phyloP scores from a whole-genome alignment of 2,888 invertebrate genomes.

The Incurvaria masculella region DNA sequence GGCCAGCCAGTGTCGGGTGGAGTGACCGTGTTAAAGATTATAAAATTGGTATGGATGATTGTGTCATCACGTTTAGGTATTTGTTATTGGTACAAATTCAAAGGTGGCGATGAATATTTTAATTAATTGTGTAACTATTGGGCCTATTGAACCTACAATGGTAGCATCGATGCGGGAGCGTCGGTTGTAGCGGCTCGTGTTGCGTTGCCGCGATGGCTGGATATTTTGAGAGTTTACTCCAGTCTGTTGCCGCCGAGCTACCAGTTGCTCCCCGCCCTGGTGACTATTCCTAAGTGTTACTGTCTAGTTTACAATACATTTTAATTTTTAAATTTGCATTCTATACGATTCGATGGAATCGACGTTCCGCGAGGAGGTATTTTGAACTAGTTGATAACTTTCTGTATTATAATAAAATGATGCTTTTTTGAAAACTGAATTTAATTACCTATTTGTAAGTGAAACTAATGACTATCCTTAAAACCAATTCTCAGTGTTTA shows the following conservation, averaged over 20 bases:
- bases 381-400: constrained; percentile 38
- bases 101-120: neutral
- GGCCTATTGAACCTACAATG: neutral
- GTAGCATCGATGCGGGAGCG: neutral
- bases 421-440: constrained; percentile 54
- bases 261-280: too few relatives aligned
- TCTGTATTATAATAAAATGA: constrained; percentile 50
- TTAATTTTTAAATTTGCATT: neutral
- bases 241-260: too few relatives aligned
- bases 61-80: neutral
- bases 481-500: constrained; percentile 53
- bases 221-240: too few relatives aligned
- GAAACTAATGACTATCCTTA: constrained; percentile 52
- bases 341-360: neutral
- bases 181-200: neutral
- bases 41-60: neutral
- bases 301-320: neutral
- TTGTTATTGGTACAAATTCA: neutral
- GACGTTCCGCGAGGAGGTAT: neutral
- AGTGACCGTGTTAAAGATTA: neutral
- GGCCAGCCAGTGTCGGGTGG: neutral
- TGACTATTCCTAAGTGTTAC: neutral
- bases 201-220: too few relatives aligned
- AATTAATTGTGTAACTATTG: neutral
- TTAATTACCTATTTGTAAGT: constrained; percentile 52